phyloP scores from a whole-genome alignment of 2,113 vertebrate species.

The Prunella himalayana region DNA sequence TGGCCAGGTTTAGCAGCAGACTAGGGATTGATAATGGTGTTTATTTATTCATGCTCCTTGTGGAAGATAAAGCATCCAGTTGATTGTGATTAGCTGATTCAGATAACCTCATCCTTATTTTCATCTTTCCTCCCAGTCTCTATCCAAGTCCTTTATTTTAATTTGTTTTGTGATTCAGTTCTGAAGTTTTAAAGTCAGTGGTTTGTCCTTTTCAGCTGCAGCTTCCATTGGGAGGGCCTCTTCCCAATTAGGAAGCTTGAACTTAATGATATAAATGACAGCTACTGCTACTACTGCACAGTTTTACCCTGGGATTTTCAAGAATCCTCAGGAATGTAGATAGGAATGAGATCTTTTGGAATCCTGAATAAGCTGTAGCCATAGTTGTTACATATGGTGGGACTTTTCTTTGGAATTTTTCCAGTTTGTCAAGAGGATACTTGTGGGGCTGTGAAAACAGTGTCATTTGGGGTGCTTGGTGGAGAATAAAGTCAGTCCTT shows the following conservation, averaged over 20 bases:
- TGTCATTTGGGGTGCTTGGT: background rate
- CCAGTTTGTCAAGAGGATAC: background rate
- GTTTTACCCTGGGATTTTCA: background rate
- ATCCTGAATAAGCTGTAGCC: background rate
- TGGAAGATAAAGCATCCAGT: slow-evolving; percentile 34
- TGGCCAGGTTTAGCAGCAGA: slow-evolving; percentile 26
- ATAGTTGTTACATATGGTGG: background rate
- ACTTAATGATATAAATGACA: background rate
- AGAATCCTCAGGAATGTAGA: background rate
- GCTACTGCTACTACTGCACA: background rate
- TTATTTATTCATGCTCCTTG: slow-evolving; percentile 54
- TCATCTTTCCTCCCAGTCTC: background rate
- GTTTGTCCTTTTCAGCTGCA: background rate
- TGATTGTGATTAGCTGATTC: slow-evolving; percentile 49
- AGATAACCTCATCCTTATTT: slow-evolving; percentile 30
- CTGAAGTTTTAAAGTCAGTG: background rate
- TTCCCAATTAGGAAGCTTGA: background rate
- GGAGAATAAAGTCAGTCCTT: background rate
- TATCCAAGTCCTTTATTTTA: background rate
- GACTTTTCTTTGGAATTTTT: background rate
- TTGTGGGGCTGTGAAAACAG: background rate
- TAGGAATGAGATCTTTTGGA: background rate
- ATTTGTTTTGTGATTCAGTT: background rate
- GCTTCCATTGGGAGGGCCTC: background rate
- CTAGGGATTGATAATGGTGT: slow-evolving; percentile 43